Base-by-base conservation (phyloP, 2,888 invertebrate species). In the Agrotis exclamationis region DNA sequence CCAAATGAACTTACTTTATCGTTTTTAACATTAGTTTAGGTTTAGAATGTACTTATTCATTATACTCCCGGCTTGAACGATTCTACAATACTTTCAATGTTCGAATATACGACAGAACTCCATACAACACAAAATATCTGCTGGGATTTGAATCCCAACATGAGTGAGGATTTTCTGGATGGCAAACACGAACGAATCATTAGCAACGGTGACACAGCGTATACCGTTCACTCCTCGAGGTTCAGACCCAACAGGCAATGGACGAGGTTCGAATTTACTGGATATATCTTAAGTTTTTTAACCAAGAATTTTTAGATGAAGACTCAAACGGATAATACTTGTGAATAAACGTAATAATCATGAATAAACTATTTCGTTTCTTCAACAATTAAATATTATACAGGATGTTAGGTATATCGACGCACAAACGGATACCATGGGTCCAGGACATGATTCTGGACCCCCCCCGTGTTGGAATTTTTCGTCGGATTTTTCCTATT, bases 161-260 rank as follows among this genome's bases (percentile, higher is more conserved):
- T 57, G 18, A 11, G 13, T n/a, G 28, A 28, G 6, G 20, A 18
- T 60, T 71, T 57, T 48, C 22, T 39, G 39, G 39, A 57, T 47
- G 7, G 24, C 28, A 44, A 74, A 71, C 45, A 48, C 39, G 62
- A 62, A 28, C 39, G 7, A 60, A 47, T 74, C 56, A 62, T 78
- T 78, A 78, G 60, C 14, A 53, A n/a, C n/a, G 51, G 47, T 77
- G 62, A 51, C 62, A 44, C 22, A 44, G 39, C 33, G 11, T 16
- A 11, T 24, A 45, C 44, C 16, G 16, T 28, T 51, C 28, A n/a
- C n/a, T 44, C 18, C 16, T 39, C 20, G 39, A 7, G 9, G 28
- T 33, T 57, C 5, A 11, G 28, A 39, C n/a, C 50, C 56, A 11
- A n/a, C 0, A 22, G 28, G 14, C 0, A 16, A 74, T 14, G n/a